Evolutionary conservation across 2,888 invertebrate genomes (phyloP).

Genomic region (Melipona bicolor): DNA sequence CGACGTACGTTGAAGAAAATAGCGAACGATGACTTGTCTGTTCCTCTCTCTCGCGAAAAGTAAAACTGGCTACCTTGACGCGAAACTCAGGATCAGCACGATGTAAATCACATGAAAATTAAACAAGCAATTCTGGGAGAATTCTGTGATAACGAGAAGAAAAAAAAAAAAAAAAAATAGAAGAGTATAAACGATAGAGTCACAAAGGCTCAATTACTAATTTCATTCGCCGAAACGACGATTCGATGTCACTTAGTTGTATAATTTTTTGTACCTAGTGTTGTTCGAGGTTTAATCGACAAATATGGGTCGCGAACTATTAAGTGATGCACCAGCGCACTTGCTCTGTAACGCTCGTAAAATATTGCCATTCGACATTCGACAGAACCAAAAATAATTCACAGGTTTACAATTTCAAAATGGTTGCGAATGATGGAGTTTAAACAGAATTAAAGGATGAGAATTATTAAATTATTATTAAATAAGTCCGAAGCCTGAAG

Average conservation of each 20-base stretch:
- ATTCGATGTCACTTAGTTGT: accelerated
- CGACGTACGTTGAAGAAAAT: constrained; percentile 48
- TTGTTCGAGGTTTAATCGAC: not conserved
- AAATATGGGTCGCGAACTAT: no score
- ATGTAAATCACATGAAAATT: constrained; percentile 33
- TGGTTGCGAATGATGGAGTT: not conserved
- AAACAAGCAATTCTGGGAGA: constrained; percentile 26
- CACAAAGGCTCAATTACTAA: not conserved
- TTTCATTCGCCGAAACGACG: not conserved
- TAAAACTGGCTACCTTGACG: constrained; percentile 24
- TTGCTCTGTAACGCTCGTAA: not conserved
- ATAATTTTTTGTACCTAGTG: not conserved
- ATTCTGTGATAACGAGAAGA: constrained; percentile 11
- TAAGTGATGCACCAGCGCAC: not conserved
- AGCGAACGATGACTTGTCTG: not conserved
- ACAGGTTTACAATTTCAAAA: not conserved
- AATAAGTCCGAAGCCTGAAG: not conserved
- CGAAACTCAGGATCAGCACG: constrained; percentile 26
- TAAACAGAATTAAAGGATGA: not conserved
- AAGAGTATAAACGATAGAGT: not conserved
- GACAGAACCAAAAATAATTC: not conserved
- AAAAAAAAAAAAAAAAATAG: no score
- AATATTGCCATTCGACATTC: not conserved
- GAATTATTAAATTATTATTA: not conserved
- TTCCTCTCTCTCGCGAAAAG: no score